These are phyloP conservation scores for Cacatua alba DNA, from an alignment of 2,113 vertebrate genomes.

Conservation along the genomic window DNA sequence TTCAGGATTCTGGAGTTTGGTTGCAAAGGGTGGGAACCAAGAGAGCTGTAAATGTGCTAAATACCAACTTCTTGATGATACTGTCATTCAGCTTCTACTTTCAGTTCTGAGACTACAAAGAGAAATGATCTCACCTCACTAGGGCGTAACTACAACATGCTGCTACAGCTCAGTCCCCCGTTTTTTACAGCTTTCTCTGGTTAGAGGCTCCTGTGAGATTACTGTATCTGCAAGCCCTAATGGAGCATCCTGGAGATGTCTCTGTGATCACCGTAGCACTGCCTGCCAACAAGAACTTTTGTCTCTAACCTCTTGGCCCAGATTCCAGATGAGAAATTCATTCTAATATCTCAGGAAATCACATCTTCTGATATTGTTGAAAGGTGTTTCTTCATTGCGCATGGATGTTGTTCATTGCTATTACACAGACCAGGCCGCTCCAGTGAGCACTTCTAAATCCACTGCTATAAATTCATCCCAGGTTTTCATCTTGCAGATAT, in stretches of 20 bases:
- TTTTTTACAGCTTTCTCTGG: neutral
- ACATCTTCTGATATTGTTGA: neutral
- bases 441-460: neutral
- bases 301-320: slow-evolving; percentile 1
- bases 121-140: slow-evolving; percentile 35
- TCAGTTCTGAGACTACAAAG: slow-evolving; percentile 1
- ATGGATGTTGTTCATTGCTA: neutral
- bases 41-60: neutral
- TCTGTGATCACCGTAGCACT: neutral
- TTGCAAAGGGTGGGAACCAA: neutral
- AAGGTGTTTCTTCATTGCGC: neutral
- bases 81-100: neutral
- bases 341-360: neutral
- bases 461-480: neutral
- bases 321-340: neutral
- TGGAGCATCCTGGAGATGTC: neutral
- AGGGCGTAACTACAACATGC: slow-evolving; percentile 15
- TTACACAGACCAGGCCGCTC: neutral
- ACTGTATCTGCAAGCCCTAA: neutral
- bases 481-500: neutral
- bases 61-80: neutral
- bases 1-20: neutral
- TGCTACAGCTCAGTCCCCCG: slow-evolving; percentile 14
- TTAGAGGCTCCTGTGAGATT: neutral
- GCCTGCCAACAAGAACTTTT: neutral